These are phyloP conservation scores for Hanleya hanleyi DNA, from an alignment of 2,888 invertebrate species.

Conservation along the genomic window DNA sequence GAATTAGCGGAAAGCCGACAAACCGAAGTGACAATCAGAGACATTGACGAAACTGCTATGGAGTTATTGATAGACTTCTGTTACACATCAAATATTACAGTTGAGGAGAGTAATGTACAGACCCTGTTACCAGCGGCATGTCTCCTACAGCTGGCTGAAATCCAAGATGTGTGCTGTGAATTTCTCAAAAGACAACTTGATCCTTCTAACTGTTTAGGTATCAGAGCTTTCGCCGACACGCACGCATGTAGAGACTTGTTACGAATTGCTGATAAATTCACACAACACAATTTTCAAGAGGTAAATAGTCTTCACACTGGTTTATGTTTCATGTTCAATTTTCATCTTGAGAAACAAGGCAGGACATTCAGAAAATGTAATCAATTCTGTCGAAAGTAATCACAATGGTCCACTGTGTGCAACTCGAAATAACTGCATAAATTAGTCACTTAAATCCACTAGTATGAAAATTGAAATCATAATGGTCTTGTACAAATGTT, in stretches of 20 bases:
- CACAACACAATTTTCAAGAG: conserved; percentile 98
- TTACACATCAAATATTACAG: conserved; percentile 97
- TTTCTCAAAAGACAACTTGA: conserved; percentile 97
- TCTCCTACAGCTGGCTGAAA: conserved; percentile 96
- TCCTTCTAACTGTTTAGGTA: conserved; percentile 98
- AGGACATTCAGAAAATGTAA: too few species aligned
- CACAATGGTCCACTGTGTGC: too few species aligned
- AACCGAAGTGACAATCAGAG: conserved; percentile 98
- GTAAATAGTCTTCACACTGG: too few species aligned
- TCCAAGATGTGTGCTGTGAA: conserved; percentile 98
- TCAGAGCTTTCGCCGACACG: conserved; percentile 98
- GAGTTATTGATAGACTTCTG: conserved; percentile 91
- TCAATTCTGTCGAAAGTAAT: too few species aligned
- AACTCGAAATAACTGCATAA: too few species aligned
- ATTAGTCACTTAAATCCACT: too few species aligned
- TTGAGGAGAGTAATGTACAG: conserved; percentile 99
- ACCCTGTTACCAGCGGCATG: conserved; percentile 93
- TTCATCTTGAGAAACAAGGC: too few species aligned
- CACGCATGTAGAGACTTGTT: conserved; percentile 97
- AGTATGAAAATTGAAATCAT: too few species aligned
- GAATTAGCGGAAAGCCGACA: conserved; percentile 98
- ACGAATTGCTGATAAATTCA: conserved; percentile 97
- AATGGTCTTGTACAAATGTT: too few species aligned
- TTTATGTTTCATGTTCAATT: too few species aligned
- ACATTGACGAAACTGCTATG: conserved; percentile 98